Evolutionary conservation across 2,113 vertebrate species (phyloP).

Genomic region (Protomyctophum bolini): DNA sequence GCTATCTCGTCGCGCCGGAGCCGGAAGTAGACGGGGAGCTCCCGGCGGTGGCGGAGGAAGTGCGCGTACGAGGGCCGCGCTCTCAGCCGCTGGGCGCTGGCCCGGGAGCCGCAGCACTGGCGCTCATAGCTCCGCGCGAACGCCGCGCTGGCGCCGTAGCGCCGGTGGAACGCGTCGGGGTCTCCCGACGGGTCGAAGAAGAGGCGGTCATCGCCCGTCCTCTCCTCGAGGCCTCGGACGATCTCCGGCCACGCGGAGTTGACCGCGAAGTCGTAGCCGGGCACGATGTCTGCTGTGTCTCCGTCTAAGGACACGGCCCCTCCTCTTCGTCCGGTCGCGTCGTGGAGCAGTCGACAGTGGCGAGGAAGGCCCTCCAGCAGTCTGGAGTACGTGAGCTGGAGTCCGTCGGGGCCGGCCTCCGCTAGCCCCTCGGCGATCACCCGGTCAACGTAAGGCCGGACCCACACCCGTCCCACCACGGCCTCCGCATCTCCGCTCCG

Average conservation of each 20-base stretch:
- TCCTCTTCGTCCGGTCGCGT: constrained; percentile 78
- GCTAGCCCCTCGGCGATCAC: constrained; percentile 81
- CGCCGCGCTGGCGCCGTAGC: constrained; percentile 85
- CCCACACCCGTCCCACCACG: constrained; percentile 87
- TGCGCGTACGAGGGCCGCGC: constrained; percentile 84
- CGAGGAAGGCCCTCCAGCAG: constrained; percentile 87
- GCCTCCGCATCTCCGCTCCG: constrained; percentile 89
- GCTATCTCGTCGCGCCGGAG: constrained; percentile 89
- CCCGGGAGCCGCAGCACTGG: constrained; percentile 90
- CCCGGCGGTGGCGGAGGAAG: constrained; percentile 90
- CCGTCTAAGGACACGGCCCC: constrained; percentile 83
- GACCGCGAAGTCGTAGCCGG: constrained; percentile 89
- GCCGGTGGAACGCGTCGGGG: constrained; percentile 78
- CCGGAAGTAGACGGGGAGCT: constrained; percentile 88
- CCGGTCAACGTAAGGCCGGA: constrained; percentile 88
- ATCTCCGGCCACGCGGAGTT: constrained; percentile 92
- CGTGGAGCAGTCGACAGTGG: constrained; percentile 85
- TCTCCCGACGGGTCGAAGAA: constrained; percentile 86
- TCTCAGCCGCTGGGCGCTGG: constrained; percentile 85
- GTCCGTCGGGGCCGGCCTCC: constrained; percentile 79
- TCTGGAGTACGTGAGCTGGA: constrained; percentile 83
- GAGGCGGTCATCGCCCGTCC: constrained; percentile 68
- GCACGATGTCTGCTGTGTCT: constrained; percentile 76
- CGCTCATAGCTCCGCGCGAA: constrained; percentile 85
- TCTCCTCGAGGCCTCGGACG: constrained; percentile 83